Evolutionary conservation across 2,797 vertebrate genomes (phyloP).

Genomic region (Microcaecilia unicolor): DNA sequence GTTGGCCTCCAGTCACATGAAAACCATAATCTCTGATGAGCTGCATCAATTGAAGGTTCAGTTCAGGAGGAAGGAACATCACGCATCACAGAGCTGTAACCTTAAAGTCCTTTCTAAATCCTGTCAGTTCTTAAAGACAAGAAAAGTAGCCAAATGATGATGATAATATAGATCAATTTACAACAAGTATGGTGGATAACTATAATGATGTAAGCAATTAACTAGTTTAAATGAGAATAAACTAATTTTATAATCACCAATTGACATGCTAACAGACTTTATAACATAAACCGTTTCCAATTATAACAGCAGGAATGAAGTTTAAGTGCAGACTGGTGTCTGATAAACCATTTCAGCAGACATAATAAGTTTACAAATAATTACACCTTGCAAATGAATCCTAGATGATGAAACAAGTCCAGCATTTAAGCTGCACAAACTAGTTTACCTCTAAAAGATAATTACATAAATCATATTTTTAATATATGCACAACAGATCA

Average conservation of each 20-base stretch:
- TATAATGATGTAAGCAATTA: conserved; percentile 7
- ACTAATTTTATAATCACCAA: conserved; percentile 14
- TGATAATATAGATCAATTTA: conserved; percentile 6
- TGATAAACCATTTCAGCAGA: neutral
- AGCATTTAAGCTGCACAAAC: neutral
- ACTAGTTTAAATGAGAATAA: conserved; percentile 7
- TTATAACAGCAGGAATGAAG: conserved; percentile 5
- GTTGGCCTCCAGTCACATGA: neutral
- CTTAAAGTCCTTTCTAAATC: neutral
- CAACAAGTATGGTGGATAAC: conserved; percentile 9
- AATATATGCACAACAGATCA: conserved; percentile 3
- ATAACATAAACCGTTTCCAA: conserved; percentile 7
- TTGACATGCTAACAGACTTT: conserved; percentile 1
- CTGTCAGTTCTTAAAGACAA: neutral
- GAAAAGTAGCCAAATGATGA: conserved; percentile 2
- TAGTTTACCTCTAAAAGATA: neutral
- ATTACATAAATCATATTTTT: conserved; percentile 10
- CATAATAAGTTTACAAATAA: conserved; percentile 11
- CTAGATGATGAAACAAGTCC: conserved; percentile 7
- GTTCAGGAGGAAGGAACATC: no score
- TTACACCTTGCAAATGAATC: conserved; percentile 2
- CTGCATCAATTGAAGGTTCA: no score
- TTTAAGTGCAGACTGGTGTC: conserved; percentile 4
- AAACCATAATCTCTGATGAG: no score
- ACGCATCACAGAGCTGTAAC: neutral